phyloP scores from a whole-genome alignment of 2,888 invertebrate species.

The Mactromeris polynyma region DNA sequence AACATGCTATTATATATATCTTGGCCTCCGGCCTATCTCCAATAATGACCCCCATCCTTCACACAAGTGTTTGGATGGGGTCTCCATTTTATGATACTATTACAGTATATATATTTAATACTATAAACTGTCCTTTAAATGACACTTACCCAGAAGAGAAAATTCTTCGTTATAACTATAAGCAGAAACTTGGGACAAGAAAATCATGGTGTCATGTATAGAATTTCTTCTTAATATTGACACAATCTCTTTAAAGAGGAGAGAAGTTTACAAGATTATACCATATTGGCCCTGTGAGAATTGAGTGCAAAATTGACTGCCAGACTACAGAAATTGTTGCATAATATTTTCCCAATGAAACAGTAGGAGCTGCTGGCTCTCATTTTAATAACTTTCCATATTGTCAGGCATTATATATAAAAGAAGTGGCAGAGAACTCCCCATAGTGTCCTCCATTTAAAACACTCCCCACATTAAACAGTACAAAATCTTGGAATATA shows the following conservation, averaged over 20 bases:
- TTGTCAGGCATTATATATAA: background rate
- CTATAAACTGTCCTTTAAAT: no score
- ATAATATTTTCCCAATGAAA: background rate
- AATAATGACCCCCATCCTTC: no score
- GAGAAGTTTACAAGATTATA: conserved; percentile 32
- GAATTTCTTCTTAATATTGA: conserved; percentile 28
- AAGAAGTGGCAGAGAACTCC: background rate
- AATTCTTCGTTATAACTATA: background rate
- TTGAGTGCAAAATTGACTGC: conserved; percentile 19
- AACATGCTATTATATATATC: no score
- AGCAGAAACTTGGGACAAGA: background rate
- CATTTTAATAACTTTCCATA: background rate
- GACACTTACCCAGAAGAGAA: no score
- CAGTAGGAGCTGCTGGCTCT: background rate
- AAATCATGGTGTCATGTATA: background rate
- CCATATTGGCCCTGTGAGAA: conserved; percentile 31
- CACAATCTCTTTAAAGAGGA: conserved; percentile 29
- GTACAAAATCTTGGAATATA: background rate
- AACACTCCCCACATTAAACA: background rate
- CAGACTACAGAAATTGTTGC: background rate
- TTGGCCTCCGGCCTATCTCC: no score
- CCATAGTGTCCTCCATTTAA: background rate
- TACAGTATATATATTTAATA: no score
- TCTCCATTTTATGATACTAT: no score
- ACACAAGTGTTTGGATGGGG: no score